Evolutionary conservation across 2,113 vertebrate genomes (phyloP), one percentile per base, ranked within the genome.

Genomic region (Lynx canadensis): DNA sequence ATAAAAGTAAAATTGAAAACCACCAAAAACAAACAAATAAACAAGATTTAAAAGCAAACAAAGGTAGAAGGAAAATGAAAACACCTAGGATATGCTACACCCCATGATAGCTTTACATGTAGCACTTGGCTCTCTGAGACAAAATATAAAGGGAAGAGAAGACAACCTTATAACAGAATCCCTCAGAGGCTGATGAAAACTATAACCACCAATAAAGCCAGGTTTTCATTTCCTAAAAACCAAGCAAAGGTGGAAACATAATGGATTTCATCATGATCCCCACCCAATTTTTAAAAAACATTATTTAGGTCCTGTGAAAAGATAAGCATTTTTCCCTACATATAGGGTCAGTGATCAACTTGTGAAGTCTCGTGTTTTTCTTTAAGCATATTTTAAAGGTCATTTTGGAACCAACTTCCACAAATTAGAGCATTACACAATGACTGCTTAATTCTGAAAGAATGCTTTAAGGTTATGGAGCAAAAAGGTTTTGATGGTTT

Each of bases 401-500:
- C 55, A 84, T 87, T 91, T 88, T 95, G 55, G 55, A 98, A 94
- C 81, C 66, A 95, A 94, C 16, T 95, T 97, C 13, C 55, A 92
- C 55, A 89, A 89, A 82, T 74, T 41, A 82, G 33, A 92, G 52
- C 74, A 91, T 41, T 65, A 94, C 1, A 94, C 50, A 87, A 74
- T 41, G 36, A 89, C 23, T 84, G 14, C n/a, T 69, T 80, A 66
- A 91, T 73, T 71, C 65, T 89, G 13, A 89, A 84, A 91, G 78
- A 88, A 91, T 41, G 36, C 18, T 91, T 91, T 45, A 76, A 16
- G 4, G 14, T 82, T 94, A 95, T 81, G 36, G 31, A 92, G 36
- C 10, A 91, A 91, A 92, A 86, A 97, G 23, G 7, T 50, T 94
- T 85, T 79, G 33, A 91, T 73, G 36, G 45, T 50, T 97, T 95